These are phyloP conservation scores for Umimayanthus chanpuru DNA, from an alignment of 92 coral and sea anemone genomes.

Conservation along the genomic window DNA sequence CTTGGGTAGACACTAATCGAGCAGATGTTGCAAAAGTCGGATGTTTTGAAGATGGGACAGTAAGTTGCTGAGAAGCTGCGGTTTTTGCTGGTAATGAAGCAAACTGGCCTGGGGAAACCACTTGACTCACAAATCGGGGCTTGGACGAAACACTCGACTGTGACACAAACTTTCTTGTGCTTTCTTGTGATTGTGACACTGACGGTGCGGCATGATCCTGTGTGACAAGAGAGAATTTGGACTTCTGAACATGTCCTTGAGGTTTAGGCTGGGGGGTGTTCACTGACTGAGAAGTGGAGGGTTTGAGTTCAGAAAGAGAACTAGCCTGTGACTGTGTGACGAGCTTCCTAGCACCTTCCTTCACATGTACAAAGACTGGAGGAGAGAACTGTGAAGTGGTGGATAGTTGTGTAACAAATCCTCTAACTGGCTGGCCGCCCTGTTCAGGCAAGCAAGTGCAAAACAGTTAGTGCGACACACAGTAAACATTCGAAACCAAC, in stretches of 20 bases:
- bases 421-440: conserved; percentile 44
- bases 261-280: conserved; percentile 32
- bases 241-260: conserved; percentile 40
- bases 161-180: conserved; percentile 10
- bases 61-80: neutral
- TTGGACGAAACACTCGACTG: conserved; percentile 22
- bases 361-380: conserved; percentile 49
- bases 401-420: conserved; percentile 43
- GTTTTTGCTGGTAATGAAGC: neutral
- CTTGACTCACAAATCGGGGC: conserved; percentile 36
- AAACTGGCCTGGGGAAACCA: conserved; percentile 20
- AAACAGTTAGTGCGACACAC: no score
- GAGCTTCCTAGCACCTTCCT: conserved; percentile 44
- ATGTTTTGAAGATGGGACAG: conserved; percentile 5
- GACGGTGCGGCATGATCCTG: conserved; percentile 33
- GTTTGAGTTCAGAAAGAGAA: conserved; percentile 36
- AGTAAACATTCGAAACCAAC: neutral
- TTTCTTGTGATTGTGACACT: conserved; percentile 18
- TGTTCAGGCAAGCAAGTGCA: neutral
- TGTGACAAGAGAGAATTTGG: conserved; percentile 46
- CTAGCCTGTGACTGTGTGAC: conserved; percentile 43
- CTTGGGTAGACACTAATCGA: conserved; percentile 9
- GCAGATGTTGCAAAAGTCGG: conserved; percentile 20
- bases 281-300: conserved; percentile 32
- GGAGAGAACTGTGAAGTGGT: conserved; percentile 45